Conservation (phyloP, 2,888 invertebrate genomes). For the Drosophila prostipennis region DNA sequence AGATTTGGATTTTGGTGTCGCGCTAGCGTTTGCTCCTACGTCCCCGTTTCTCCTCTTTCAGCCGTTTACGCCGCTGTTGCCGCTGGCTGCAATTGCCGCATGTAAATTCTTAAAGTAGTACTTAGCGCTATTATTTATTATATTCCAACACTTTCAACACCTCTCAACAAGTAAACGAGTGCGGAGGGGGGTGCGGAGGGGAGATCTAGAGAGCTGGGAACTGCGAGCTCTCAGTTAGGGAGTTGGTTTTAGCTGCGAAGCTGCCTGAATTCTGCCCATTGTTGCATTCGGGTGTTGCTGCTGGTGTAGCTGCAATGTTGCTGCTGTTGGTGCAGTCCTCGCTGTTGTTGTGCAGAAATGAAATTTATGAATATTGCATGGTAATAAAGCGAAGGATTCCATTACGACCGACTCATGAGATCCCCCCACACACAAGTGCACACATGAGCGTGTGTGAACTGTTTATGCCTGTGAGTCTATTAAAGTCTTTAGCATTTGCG, state of each 20-base stretch:
- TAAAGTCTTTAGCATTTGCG: constrained; percentile 5
- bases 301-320: constrained; percentile 29
- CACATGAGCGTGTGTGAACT: constrained; percentile 23
- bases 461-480: constrained; percentile 22
- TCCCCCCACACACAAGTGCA: constrained; percentile 22
- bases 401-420: constrained; percentile 61
- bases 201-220: constrained; percentile 17
- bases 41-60: background rate
- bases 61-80: constrained; percentile 42
- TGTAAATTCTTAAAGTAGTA: constrained; percentile 82
- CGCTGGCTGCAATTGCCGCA: constrained; percentile 71
- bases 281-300: constrained; percentile 39
- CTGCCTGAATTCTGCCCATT: constrained; percentile 33
- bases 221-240: constrained; percentile 26
- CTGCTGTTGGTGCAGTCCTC: constrained; percentile 57
- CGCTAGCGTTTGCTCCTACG: constrained; percentile 24
- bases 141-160: constrained; percentile 82
- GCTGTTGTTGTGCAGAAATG: constrained; percentile 59
- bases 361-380: constrained; percentile 80
- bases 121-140: constrained; percentile 83
- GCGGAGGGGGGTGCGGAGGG: background rate
- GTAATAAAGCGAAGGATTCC: constrained; percentile 74
- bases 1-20: constrained; percentile 64
- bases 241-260: constrained; percentile 33
- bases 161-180: constrained; percentile 79